Evolutionary conservation across 2,888 invertebrate species (phyloP).

Genomic region (Lissocephala sabroskyi): DNA sequence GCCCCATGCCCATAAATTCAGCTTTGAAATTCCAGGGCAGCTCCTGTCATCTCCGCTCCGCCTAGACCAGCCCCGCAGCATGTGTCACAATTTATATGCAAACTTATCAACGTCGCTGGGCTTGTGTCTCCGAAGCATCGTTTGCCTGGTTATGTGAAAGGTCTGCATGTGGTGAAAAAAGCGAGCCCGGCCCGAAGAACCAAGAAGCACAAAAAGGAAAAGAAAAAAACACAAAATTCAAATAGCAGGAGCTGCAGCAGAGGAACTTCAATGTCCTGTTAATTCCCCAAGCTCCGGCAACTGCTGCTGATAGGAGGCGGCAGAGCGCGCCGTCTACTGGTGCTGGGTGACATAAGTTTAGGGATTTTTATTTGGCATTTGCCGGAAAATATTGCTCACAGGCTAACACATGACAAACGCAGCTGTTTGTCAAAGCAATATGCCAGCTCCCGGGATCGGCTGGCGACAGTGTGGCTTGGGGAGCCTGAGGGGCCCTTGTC

Average conservation of each 20-base stretch:
- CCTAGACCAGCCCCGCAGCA: slow-evolving; percentile 18
- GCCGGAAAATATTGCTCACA: slow-evolving; percentile 57
- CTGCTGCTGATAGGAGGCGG: slow-evolving; percentile 17
- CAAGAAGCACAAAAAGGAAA: slow-evolving; percentile 6
- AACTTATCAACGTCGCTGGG: slow-evolving; percentile 60
- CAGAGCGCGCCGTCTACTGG: slow-evolving; percentile 29
- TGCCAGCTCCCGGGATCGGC: background rate
- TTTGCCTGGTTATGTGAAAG: slow-evolving; percentile 45
- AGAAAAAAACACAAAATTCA: slow-evolving; percentile 9
- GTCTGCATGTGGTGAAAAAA: slow-evolving; percentile 25
- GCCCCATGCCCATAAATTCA: slow-evolving; percentile 48
- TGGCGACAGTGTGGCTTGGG: background rate
- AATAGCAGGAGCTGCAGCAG: background rate
- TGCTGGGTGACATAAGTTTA: slow-evolving; percentile 57
- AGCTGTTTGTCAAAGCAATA: slow-evolving; percentile 54
- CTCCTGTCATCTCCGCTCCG: slow-evolving; percentile 6
- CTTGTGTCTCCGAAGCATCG: slow-evolving; percentile 59
- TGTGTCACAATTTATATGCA: slow-evolving; percentile 64
- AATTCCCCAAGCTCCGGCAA: slow-evolving; percentile 38
- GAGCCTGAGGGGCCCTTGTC: too few relatives aligned
- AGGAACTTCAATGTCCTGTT: slow-evolving; percentile 50
- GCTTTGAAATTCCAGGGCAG: slow-evolving; percentile 2
- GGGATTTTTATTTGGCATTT: slow-evolving; percentile 65
- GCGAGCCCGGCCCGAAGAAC: slow-evolving; percentile 7
- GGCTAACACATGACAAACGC: slow-evolving; percentile 64